These are phyloP conservation scores for Blera fallax DNA, from an alignment of 2,888 invertebrate genomes.

Conservation along the genomic window DNA sequence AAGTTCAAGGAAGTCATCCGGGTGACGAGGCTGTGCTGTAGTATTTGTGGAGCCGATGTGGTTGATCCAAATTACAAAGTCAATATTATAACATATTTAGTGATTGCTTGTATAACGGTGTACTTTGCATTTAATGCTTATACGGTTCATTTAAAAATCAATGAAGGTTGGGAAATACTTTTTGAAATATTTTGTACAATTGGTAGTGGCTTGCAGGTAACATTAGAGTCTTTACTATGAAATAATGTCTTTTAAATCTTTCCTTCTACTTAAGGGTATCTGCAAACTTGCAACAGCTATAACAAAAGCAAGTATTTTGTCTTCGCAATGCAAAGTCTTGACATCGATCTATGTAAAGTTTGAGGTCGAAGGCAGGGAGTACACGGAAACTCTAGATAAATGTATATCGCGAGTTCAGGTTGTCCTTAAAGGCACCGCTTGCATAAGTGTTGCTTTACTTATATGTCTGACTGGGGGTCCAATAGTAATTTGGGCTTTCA, in stretches of 20 bases:
- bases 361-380: constrained; percentile 40
- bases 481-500: constrained; percentile 9
- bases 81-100: constrained; percentile 37
- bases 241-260: not conserved
- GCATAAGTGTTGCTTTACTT: constrained; percentile 24
- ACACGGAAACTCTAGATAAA: constrained; percentile 30
- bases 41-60: constrained; percentile 61
- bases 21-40: not conserved
- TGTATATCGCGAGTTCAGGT: constrained; percentile 29
- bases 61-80: constrained; percentile 35
- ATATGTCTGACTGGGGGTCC: constrained; percentile 21
- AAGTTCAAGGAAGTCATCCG: constrained; percentile 8
- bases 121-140: constrained; percentile 55
- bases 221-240: not conserved
- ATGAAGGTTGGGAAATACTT: constrained; percentile 42
- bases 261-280: constrained; percentile 30
- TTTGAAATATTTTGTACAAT: constrained; percentile 58
- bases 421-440: constrained; percentile 18
- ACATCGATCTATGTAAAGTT: constrained; percentile 41
- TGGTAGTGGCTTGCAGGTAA: constrained; percentile 53
- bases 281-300: no score
- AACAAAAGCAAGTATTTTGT: no score
- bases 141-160: constrained; percentile 36
- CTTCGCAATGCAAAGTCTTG: not conserved
- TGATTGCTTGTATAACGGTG: constrained; percentile 23